Percentiles rank a stretch among this genome's conserved stretches.
These are phyloP conservation scores for Apus apus DNA, from an alignment of 2,113 vertebrate genomes.

Conservation along the genomic window DNA sequence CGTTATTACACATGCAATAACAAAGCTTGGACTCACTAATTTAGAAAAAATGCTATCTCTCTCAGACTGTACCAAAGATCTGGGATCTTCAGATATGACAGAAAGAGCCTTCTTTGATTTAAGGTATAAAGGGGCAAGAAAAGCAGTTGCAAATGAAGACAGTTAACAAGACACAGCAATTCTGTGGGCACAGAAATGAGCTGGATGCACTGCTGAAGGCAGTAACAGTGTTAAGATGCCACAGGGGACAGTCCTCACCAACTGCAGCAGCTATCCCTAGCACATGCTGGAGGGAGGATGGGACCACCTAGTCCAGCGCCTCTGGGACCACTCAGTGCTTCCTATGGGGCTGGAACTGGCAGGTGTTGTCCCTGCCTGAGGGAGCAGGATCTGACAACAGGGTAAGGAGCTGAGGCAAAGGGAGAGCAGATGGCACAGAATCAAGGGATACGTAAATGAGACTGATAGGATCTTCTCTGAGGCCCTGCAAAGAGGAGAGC, in stretches of 20 bases:
- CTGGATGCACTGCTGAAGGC: background rate
- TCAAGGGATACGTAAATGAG: background rate
- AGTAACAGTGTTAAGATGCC: background rate
- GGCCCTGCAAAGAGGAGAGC: background rate
- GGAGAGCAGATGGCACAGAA: too few relatives aligned
- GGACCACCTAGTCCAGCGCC: background rate
- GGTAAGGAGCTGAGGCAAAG: background rate
- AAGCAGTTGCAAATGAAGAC: accelerated
- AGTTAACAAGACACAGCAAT: background rate
- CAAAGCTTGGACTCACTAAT: background rate
- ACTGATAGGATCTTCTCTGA: background rate
- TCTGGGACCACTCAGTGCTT: accelerated
- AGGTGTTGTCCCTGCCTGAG: background rate
- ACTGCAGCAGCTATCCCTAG: background rate
- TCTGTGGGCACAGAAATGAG: background rate
- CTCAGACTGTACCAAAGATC: background rate
- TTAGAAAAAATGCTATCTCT: background rate
- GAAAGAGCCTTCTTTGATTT: background rate
- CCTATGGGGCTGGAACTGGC: background rate
- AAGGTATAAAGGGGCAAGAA: background rate
- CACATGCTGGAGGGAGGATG: accelerated
- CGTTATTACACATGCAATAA: background rate
- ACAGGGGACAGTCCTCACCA: accelerated
- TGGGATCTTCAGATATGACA: background rate
- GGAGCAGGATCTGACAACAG: background rate